These are phyloP conservation scores for Tarsius wallacei DNA, from an alignment of 2,797 vertebrate species.

Conservation along the genomic window DNA sequence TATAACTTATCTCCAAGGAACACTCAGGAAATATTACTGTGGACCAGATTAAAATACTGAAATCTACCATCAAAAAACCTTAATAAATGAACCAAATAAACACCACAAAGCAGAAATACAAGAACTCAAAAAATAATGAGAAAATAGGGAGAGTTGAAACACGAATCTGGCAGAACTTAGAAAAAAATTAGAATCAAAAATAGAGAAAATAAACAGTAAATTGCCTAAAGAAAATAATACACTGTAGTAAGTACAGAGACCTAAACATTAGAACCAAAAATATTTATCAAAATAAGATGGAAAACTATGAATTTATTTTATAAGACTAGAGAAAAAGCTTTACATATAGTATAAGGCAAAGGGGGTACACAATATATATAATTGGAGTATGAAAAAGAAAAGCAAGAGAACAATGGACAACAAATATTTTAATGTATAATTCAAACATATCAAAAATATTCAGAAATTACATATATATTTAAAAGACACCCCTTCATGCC, in stretches of 20 bases:
- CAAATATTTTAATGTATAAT: constrained; percentile 6
- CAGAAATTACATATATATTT: neutral
- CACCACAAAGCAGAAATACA: neutral
- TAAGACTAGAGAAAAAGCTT: neutral
- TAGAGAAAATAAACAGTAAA: neutral
- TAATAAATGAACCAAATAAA: neutral
- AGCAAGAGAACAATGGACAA: neutral
- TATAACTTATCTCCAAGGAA: neutral
- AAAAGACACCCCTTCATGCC: neutral
- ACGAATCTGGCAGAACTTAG: neutral
- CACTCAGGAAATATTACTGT: neutral
- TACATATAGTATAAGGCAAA: neutral
- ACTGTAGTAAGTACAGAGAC: neutral
- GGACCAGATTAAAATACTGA: neutral
- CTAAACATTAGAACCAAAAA: neutral
- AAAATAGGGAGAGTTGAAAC: neutral
- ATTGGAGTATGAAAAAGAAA: constrained; percentile 14
- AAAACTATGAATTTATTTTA: neutral
- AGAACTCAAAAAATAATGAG: neutral
- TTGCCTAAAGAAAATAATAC: neutral
- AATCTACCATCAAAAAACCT: neutral
- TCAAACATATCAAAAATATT: neutral
- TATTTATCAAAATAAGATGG: neutral
- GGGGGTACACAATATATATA: neutral
- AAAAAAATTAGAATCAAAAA: neutral